Conservation (phyloP, 2,888 invertebrate species). For the Caradrina clavipalpis region DNA sequence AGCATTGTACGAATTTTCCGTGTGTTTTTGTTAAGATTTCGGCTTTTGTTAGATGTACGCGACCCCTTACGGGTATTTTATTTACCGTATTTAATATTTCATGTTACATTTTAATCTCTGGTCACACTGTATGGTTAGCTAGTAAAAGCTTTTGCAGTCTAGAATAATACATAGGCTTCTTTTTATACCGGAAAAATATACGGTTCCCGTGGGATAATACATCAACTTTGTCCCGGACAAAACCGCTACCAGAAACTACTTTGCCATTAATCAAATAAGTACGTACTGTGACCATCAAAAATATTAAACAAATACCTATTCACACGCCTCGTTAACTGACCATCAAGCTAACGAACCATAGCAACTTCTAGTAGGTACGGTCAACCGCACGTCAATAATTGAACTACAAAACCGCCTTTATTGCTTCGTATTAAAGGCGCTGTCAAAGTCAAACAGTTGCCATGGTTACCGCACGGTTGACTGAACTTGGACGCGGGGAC, state of each 20-base stretch:
- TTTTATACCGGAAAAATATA: no score
- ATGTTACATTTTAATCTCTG: no score
- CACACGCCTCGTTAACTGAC: constrained; percentile 48
- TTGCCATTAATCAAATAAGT: background rate
- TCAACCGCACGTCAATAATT: background rate
- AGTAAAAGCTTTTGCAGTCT: no score
- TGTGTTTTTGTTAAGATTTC: no score
- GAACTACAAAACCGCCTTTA: background rate
- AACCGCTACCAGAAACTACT: background rate
- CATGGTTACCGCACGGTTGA: background rate
- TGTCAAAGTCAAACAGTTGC: background rate
- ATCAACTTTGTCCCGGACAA: background rate
- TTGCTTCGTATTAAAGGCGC: background rate
- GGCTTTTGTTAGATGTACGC: no score
- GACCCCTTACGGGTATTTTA: no score
- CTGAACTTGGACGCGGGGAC: background rate
- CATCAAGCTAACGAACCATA: constrained; percentile 47
- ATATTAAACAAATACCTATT: constrained; percentile 33
- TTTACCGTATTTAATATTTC: no score
- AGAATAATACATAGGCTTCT: no score
- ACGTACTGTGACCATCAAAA: background rate
- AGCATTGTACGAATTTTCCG: background rate
- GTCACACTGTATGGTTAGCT: no score
- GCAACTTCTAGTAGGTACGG: constrained; percentile 2
- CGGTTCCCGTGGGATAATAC: no score